phyloP scores from a whole-genome alignment of 1,140 invertebrate species.

The Paraescarpia echinospica region DNA sequence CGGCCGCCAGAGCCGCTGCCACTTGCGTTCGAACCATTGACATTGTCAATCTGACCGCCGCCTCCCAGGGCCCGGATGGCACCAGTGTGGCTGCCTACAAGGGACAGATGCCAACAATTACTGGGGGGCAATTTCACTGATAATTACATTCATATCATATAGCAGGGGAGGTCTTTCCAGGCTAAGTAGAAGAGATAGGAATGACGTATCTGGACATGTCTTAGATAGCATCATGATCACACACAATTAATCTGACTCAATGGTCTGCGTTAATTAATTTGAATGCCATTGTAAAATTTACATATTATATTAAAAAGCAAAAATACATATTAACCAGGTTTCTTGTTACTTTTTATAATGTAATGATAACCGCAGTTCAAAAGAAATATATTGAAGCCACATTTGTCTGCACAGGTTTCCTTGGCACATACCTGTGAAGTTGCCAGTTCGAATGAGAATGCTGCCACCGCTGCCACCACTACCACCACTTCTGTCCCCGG shows the following conservation, averaged over 20 bases:
- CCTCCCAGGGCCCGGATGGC: slow-evolving; percentile 42
- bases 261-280: too few relatives aligned
- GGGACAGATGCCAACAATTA: background rate
- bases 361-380: too few relatives aligned
- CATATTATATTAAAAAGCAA: too few relatives aligned
- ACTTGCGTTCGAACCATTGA: background rate
- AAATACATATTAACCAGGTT: too few relatives aligned
- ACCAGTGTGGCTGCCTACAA: slow-evolving; percentile 46
- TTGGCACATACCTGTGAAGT: slow-evolving; percentile 39
- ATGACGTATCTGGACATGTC: too few relatives aligned
- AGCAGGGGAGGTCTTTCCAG: too few relatives aligned
- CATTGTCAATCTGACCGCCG: slow-evolving; percentile 29
- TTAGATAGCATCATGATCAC: too few relatives aligned
- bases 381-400: too few relatives aligned
- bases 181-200: too few relatives aligned
- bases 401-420: background rate
- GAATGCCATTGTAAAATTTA: too few relatives aligned
- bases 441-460: slow-evolving; percentile 41
- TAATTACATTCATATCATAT: background rate
- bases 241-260: too few relatives aligned
- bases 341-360: too few relatives aligned
- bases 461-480: slow-evolving; percentile 47
- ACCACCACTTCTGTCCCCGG: slow-evolving; percentile 15
- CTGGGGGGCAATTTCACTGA: background rate
- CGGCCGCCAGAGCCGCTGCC: slow-evolving; percentile 45